Base-by-base conservation (phyloP, 2,888 invertebrate genomes). In the Sinelater perroti region DNA sequence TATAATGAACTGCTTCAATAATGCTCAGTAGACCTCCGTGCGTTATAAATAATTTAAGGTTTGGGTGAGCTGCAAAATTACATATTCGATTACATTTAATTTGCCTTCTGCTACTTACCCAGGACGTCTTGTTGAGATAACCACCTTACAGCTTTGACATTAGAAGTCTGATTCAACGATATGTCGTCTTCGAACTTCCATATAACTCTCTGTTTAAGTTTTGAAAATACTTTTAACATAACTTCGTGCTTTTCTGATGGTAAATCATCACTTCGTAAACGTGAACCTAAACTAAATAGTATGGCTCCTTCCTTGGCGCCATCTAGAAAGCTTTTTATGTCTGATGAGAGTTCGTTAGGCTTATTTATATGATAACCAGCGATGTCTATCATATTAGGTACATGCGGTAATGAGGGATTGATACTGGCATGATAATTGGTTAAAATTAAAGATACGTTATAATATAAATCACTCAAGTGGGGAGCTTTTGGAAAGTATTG, bases 221-320 rank as follows among this genome's bases (percentile, higher is more conserved):
- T 67, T 0, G 67, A 61, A 49, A 79, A 76, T 1, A 69, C 73
- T 16, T 61, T 63, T 8, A 76, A 11, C 20, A 78, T 66, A 1
- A 60, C 64, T 10, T 67, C 54, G n/a, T 65, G 59, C 26, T 60
- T 68, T 40, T 67, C 63, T 14, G 60, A 56, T 1, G 74, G 69
- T 51, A 78, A 50, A 1, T 67, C 51, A 13, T 60, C 56, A 24
- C 71, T 72, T 54, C 68, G 62, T 8, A 76, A 58, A 50, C 72
- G 71, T 0, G 77, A 73, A 3, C 78, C 78, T 60, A 78, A 62
- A 56, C 75, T 76, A 56, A 78, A 77, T 51, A 67, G 72, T 24
- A 78, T 66, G 3, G 71, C 73, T 0, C 78, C 77, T 4, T 76
- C n/a, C 11, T 67, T 66, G 2, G 75, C 68, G 1, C 63, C 62